phyloP scores from a whole-genome alignment of 1,140 invertebrate genomes.

The Leptinotarsa undecemlineata region DNA sequence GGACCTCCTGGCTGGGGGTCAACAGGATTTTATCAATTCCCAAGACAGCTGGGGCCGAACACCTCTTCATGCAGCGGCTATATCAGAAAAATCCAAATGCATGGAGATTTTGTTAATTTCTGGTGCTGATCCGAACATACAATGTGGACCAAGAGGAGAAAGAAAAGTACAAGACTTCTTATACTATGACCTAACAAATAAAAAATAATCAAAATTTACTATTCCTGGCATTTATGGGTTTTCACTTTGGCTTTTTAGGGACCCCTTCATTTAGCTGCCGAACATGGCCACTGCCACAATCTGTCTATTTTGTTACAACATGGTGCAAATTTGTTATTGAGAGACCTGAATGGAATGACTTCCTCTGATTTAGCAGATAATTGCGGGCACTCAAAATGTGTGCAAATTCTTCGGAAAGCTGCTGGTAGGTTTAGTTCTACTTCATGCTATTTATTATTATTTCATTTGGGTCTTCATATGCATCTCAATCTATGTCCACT shows the following conservation, averaged over 20 bases:
- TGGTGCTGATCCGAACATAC: slow-evolving; percentile 74
- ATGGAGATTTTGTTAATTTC: slow-evolving; percentile 72
- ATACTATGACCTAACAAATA: too few species aligned
- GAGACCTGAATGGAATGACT: slow-evolving; percentile 71
- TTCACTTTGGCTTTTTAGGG: slow-evolving; percentile 60
- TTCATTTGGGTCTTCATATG: too few species aligned
- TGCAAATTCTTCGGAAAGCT: slow-evolving; percentile 68
- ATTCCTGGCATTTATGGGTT: too few species aligned
- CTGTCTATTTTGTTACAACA: slow-evolving; percentile 69
- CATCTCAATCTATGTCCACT: too few species aligned
- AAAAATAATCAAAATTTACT: too few species aligned
- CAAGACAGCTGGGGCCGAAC: slow-evolving; percentile 79
- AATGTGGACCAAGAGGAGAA: slow-evolving; percentile 68
- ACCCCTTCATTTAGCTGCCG: slow-evolving; percentile 78
- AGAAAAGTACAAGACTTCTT: slow-evolving; percentile 55
- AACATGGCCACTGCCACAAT: slow-evolving; percentile 77
- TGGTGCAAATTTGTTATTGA: slow-evolving; percentile 67
- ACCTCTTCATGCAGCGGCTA: slow-evolving; percentile 83
- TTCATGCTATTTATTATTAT: too few species aligned
- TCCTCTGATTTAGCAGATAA: slow-evolving; percentile 78
- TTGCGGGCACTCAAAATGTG: slow-evolving; percentile 68
- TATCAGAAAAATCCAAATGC: slow-evolving; percentile 83
- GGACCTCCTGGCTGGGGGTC: slow-evolving; percentile 77
- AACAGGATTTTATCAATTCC: slow-evolving; percentile 69
- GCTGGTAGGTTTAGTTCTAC: slow-evolving; percentile 62